Evolutionary conservation across 2,113 vertebrate species (phyloP).

Genomic region (Clarias batrachus): DNA sequence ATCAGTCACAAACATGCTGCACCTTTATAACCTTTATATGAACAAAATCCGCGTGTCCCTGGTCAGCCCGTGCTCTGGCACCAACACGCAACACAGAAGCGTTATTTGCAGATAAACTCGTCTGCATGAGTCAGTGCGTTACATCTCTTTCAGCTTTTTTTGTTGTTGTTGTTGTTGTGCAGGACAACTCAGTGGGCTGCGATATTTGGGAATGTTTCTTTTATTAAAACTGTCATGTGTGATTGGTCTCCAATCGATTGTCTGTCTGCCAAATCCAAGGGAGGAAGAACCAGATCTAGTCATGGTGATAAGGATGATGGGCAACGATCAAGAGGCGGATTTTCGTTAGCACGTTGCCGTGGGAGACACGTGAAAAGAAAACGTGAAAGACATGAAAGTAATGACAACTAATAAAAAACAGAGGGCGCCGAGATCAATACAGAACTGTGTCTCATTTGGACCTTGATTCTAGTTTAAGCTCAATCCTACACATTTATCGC

Average conservation of each 20-base stretch:
- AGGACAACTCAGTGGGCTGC: background rate
- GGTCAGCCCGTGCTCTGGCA: background rate
- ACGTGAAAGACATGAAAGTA: slow-evolving; percentile 15
- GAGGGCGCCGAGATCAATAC: slow-evolving; percentile 39
- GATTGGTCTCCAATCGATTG: slow-evolving; percentile 69
- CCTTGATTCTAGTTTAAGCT: background rate
- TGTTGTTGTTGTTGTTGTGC: background rate
- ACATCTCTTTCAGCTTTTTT: background rate
- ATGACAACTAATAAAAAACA: background rate
- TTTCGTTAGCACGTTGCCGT: slow-evolving; percentile 45
- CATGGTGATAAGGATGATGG: slow-evolving; percentile 38
- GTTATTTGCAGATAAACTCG: background rate
- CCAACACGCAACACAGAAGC: background rate
- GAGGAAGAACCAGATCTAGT: background rate
- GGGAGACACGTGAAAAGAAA: slow-evolving; percentile 15
- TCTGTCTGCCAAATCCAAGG: slow-evolving; percentile 14
- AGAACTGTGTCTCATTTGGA: background rate
- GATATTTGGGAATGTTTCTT: slow-evolving; percentile 45
- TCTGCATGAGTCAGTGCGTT: background rate
- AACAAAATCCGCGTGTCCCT: background rate
- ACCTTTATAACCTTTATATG: background rate
- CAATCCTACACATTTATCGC: background rate
- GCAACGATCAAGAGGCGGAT: slow-evolving; percentile 15
- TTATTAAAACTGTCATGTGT: slow-evolving; percentile 30
- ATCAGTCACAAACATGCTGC: background rate